Evolutionary conservation across 2,797 vertebrate species (phyloP).

Genomic region (Pitangus sulphuratus): DNA sequence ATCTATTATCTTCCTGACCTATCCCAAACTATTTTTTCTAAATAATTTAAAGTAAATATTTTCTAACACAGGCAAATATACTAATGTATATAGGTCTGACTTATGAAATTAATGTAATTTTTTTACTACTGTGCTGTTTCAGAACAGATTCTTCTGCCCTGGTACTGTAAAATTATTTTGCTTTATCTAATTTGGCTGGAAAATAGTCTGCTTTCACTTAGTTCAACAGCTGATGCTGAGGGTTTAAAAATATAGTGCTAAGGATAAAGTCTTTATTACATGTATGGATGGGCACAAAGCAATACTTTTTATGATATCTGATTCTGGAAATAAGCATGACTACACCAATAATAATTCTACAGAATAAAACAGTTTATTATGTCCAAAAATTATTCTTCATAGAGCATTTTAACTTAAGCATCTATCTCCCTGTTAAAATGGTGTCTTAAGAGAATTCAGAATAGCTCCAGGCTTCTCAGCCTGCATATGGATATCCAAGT

Average conservation of each 20-base stretch:
- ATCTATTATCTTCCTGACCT: not conserved
- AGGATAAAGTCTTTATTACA: not conserved
- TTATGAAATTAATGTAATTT: not conserved
- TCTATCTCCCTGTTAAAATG: not conserved
- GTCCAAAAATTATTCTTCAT: not conserved
- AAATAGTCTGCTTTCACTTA: not conserved
- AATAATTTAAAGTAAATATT: not conserved
- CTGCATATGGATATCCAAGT: not conserved
- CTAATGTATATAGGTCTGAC: not conserved
- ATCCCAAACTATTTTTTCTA: not conserved
- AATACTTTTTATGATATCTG: not conserved
- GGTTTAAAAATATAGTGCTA: not conserved
- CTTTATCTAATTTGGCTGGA: not conserved
- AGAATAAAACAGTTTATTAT: not conserved
- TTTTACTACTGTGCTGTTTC: not conserved
- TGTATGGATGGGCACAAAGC: not conserved
- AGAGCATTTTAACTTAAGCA: not conserved
- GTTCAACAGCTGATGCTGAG: not conserved
- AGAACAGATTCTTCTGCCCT: not conserved
- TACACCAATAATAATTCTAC: not conserved
- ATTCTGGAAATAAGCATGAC: not conserved
- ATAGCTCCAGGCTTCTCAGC: not conserved
- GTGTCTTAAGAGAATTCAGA: constrained; percentile 3
- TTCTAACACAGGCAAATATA: not conserved
- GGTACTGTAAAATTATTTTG: not conserved